phyloP scores from a whole-genome alignment of 2,888 invertebrate genomes.

The Eilema caniola region DNA sequence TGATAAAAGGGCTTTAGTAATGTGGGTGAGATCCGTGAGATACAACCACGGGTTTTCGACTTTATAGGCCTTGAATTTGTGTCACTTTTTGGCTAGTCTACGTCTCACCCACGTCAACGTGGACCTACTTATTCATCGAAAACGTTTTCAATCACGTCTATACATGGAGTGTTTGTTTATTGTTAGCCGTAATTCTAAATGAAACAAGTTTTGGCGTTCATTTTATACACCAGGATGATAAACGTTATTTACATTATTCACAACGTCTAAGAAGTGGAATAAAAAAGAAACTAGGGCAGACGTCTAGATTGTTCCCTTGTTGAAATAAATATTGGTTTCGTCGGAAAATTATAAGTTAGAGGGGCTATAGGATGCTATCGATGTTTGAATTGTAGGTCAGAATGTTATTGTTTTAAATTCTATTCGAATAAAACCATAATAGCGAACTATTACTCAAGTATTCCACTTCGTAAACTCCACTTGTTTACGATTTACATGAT shows the following conservation, averaged over 20 bases:
- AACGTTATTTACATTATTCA: conserved; percentile 26
- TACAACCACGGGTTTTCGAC: conserved; percentile 56
- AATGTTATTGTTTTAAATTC: conserved; percentile 5
- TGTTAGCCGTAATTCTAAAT: conserved; percentile 19
- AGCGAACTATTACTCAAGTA: background rate
- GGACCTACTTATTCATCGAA: background rate
- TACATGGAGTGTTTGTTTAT: background rate
- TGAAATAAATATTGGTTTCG: conserved; percentile 29
- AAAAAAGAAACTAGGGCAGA: conserved; percentile 25
- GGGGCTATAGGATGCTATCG: conserved; percentile 27
- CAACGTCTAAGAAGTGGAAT: conserved; percentile 25
- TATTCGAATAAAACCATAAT: background rate
- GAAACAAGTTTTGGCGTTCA: conserved; percentile 30
- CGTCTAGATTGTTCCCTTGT: conserved; percentile 15
- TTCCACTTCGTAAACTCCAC: background rate
- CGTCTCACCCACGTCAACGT: background rate
- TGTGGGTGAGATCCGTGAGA: conserved; percentile 49
- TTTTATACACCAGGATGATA: conserved; percentile 32
- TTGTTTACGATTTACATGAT: background rate
- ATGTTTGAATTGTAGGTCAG: conserved; percentile 16
- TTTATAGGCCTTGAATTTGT: conserved; percentile 26
- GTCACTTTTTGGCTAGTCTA: background rate
- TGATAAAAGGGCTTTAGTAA: conserved; percentile 68
- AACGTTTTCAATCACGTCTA: background rate
- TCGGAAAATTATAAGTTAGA: conserved; percentile 27